Conservation (phyloP, 1,140 invertebrate genomes). For the Halesus radiatus region DNA sequence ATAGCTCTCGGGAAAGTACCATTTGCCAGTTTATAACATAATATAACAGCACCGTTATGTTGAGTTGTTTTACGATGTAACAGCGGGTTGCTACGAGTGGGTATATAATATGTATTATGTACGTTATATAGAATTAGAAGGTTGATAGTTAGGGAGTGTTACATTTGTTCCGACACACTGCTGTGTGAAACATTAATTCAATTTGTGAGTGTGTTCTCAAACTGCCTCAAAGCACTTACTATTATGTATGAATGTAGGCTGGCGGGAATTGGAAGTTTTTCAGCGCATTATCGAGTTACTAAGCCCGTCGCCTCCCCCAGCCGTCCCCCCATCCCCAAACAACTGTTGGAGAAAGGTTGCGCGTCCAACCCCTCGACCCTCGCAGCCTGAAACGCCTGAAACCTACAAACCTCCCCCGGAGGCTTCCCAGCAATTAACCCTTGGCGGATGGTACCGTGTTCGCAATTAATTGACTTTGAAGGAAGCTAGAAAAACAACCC, state of each 20-base stretch:
- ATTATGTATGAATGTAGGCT: slow-evolving; percentile 5
- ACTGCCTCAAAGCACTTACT: slow-evolving; percentile 32
- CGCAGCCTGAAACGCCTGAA: background rate
- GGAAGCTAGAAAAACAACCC: slow-evolving; percentile 41
- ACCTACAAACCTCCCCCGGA: slow-evolving; percentile 3
- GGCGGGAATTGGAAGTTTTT: slow-evolving; percentile 39
- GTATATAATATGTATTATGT: too few relatives aligned
- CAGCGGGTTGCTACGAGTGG: too few relatives aligned
- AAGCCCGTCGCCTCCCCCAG: background rate
- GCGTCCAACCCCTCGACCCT: slow-evolving; percentile 1
- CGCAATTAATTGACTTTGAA: slow-evolving; percentile 43
- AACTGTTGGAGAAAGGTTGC: slow-evolving; percentile 4
- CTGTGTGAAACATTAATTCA: slow-evolving; percentile 28
- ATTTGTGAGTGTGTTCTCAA: slow-evolving; percentile 34
- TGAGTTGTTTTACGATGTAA: background rate
- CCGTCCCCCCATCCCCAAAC: too few relatives aligned
- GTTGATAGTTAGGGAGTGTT: background rate
- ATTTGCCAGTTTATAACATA: background rate
- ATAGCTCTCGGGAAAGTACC: slow-evolving; percentile 5
- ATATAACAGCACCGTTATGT: background rate
- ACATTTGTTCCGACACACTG: background rate
- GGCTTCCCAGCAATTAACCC: slow-evolving; percentile 33
- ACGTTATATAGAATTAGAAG: background rate
- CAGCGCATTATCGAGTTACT: slow-evolving; percentile 35
- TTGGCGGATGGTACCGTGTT: slow-evolving; percentile 33